A percentile compares a stretch with the other conserved stretches of the same genome.
Conservation (phyloP, 30 jellyfish, hydroid and myxozoan genomes). For the Mastigias papua region DNA sequence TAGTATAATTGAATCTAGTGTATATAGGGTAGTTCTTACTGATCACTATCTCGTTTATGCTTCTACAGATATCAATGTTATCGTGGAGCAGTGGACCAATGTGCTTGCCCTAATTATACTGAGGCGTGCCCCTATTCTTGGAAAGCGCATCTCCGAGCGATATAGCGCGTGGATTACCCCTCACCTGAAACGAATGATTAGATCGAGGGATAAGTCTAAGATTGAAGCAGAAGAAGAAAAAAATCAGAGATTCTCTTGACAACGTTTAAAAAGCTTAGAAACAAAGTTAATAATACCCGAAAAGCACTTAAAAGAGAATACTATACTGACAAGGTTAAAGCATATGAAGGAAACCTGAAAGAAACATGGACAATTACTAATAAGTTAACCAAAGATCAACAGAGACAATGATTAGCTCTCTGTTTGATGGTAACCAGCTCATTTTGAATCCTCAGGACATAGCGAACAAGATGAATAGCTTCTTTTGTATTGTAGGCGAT, state of each 20-base stretch:
- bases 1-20: no score
- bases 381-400: background rate
- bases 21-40: no score
- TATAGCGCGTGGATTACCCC: background rate
- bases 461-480: conserved; percentile 20
- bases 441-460: conserved; percentile 2
- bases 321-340: background rate
- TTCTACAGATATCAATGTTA: no score
- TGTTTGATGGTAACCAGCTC: conserved; percentile 10
- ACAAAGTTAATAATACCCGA: background rate
- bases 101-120: no score
- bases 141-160: no score
- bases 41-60: no score
- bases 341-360: conserved; percentile 11
- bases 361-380: conserved; percentile 4
- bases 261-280: background rate
- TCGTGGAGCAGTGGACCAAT: no score
- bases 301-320: background rate
- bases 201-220: background rate
- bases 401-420: conserved; percentile 18
- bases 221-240: background rate
- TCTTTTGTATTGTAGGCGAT: conserved; percentile 10
- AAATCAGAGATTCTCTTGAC: background rate
- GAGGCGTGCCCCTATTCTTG: no score
- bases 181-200: background rate